A percentile compares a stretch with the other conserved stretches of the same genome.
phyloP scores from a whole-genome alignment of 2,113 vertebrate genomes.

The Sorex fumeus region DNA sequence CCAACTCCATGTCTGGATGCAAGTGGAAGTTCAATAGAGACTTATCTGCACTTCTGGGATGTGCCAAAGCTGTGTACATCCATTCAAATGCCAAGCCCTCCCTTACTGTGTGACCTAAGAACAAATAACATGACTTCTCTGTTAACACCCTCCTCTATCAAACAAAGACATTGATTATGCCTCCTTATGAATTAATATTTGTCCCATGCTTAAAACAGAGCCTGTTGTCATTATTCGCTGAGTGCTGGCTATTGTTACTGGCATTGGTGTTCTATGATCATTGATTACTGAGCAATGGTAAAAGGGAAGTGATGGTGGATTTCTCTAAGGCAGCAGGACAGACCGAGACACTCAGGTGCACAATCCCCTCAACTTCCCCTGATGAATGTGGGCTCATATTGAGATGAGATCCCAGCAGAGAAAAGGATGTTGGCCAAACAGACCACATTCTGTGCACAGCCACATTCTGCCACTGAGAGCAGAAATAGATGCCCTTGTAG shows the following conservation, averaged over 20 bases:
- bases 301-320: too few relatives aligned
- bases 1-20: background rate
- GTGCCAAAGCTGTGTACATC: background rate
- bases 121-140: background rate
- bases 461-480: too few relatives aligned
- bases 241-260: background rate
- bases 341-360: too few relatives aligned
- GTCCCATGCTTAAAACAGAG: constrained; percentile 24
- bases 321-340: too few relatives aligned
- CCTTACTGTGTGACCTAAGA: background rate
- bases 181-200: background rate
- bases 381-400: too few relatives aligned
- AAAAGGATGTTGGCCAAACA: too few relatives aligned
- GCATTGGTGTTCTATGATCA: background rate
- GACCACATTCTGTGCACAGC: too few relatives aligned
- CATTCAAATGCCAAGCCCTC: background rate
- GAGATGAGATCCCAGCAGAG: too few relatives aligned
- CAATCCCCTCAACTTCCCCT: too few relatives aligned
- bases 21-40: background rate
- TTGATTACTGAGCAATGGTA: background rate
- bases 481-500: too few relatives aligned
- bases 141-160: too few relatives aligned
- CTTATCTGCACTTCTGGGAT: background rate
- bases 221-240: background rate
- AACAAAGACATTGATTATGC: too few relatives aligned